phyloP scores from a whole-genome alignment of 2,113 vertebrate species.

The Rafetus swinhoei region DNA sequence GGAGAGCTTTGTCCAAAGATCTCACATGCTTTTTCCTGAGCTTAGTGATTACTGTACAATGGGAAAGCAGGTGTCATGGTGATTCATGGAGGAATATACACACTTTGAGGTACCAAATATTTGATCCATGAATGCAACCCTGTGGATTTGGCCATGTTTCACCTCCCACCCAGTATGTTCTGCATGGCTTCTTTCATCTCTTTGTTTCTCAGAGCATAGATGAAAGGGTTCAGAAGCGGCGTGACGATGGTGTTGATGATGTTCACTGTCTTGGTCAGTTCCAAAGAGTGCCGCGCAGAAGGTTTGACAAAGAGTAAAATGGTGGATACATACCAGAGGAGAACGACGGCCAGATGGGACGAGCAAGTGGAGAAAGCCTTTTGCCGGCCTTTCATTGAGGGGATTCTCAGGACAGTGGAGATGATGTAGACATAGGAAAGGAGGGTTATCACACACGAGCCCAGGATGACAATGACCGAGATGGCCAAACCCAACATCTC shows the following conservation, averaged over 20 bases:
- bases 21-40: not conserved
- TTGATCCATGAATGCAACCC: not conserved
- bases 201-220: not conserved
- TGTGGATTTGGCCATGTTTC: not conserved
- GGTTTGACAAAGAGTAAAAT: constrained; percentile 52
- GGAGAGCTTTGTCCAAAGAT: not conserved
- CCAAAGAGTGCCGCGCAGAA: constrained; percentile 15
- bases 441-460: not conserved
- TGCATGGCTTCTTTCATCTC: not conserved
- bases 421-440: not conserved
- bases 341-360: not conserved
- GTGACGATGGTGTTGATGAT: constrained; percentile 49
- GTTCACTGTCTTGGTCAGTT: constrained; percentile 35
- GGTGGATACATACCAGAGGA: constrained; percentile 47
- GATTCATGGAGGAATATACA: not conserved
- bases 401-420: not conserved
- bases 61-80: not conserved
- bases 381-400: rapidly evolving
- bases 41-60: not conserved
- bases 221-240: not conserved
- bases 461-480: not conserved
- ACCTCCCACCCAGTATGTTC: not conserved
- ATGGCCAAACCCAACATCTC: not conserved
- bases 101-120: not conserved
- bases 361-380: not conserved